Base-by-base conservation (phyloP, 2,888 invertebrate species). In the Volucella zonaria region DNA sequence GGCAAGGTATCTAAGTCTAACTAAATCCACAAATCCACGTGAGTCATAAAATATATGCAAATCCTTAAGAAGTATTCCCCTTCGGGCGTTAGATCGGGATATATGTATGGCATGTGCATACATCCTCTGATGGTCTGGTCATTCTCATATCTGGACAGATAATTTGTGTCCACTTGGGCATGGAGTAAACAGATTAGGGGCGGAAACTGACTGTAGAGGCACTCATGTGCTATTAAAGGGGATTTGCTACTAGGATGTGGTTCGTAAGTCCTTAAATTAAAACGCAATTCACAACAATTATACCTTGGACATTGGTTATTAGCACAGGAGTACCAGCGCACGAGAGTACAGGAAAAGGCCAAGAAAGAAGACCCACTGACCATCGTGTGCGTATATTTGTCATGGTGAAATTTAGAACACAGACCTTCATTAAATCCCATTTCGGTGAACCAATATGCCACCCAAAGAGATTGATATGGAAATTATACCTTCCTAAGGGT, bases 251-350 rank as follows among this genome's bases (percentile, higher is more conserved):
- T 77, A 31, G 31, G 6, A 31, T 31, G 31, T 47, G 54, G 59
- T 47, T 70, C 54, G 47, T 61, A 70, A 75, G 77, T 70, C 68
- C 77, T 62, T 61, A 70, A 77, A 77, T 64, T 78, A 40, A 70
- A 71, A 31, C 64, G 62, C 64, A 78, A 78, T 78, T 62, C 51
- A 54, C 56, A 78, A 71, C 70, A 78, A 78, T 78, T 78, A 78
- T 49, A 64, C 42, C 18, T 54, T 56, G 49, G 31, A 9, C 56
- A 49, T 23, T 43, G 54, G 54, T 38, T 68, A 56, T 23, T 31
- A 18, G 14, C 58, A 71, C 31, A 31, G 6, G 31, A 31, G 6
- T 31, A 31, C 31, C 6, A 31, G 31, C 31, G 4, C 31, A 31
- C 31, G 4, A 10, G n/a, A 43, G 11, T n/a, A 45, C 9, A 31